Percentiles rank a stretch among this genome's conserved stretches.
Conservation (phyloP, 2,113 vertebrate species). For the Nettapus auritus region DNA sequence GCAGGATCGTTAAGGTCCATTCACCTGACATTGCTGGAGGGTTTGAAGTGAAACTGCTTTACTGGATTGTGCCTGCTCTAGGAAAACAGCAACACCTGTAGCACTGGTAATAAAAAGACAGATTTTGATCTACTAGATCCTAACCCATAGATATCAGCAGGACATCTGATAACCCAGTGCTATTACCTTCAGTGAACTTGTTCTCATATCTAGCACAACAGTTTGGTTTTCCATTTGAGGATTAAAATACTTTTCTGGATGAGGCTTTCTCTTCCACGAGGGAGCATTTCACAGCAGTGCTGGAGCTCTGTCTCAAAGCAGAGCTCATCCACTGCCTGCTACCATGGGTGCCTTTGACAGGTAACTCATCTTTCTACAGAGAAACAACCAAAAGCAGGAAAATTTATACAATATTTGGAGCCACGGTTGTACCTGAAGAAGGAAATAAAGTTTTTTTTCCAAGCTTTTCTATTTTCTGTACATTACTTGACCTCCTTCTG, state of each 20-base stretch:
- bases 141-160: not conserved
- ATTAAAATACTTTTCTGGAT: not conserved
- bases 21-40: not conserved
- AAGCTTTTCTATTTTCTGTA: not conserved
- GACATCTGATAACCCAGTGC: not conserved
- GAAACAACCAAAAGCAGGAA: not conserved
- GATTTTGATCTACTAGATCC: not conserved
- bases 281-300: not conserved
- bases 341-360: fast-evolving
- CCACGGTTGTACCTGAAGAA: not conserved
- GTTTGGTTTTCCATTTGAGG: not conserved
- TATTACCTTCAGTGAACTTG: not conserved
- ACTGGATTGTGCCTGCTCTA: not conserved
- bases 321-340: not conserved
- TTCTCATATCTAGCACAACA: not conserved
- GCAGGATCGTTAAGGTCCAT: not conserved
- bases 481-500: not conserved
- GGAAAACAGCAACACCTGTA: not conserved
- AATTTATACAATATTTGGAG: not conserved
- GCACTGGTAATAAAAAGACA: fast-evolving
- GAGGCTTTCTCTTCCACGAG: not conserved
- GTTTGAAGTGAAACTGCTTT: not conserved
- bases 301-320: not conserved
- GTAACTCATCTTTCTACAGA: not conserved
- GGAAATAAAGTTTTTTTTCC: not conserved